Percentiles rank a stretch among this genome's conserved stretches.
phyloP scores from a whole-genome alignment of 2,888 invertebrate genomes.

The Scaptomyza parva region DNA sequence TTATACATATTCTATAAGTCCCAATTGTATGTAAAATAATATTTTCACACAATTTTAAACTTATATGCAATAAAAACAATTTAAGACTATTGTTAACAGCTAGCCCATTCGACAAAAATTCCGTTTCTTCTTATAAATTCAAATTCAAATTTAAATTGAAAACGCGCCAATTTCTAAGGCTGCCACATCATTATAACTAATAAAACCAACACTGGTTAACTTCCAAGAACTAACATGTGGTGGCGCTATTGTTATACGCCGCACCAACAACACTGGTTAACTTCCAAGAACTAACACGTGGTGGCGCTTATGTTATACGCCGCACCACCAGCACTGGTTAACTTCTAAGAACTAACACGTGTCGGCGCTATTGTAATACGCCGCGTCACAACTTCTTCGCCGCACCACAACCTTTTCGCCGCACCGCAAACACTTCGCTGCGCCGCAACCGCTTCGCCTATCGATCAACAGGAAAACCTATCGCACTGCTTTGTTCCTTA shows the following conservation, averaged over 20 bases:
- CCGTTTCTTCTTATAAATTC: too few species aligned
- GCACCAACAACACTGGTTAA: constrained; percentile 13
- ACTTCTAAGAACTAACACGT: neutral
- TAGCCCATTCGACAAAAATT: too few species aligned
- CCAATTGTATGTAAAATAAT: too few species aligned
- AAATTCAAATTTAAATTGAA: too few species aligned
- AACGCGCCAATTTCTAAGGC: too few species aligned
- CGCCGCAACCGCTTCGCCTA: neutral
- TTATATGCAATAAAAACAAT: too few species aligned
- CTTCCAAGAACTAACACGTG: neutral
- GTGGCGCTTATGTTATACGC: too few species aligned
- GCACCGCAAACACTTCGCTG: constrained; percentile 10
- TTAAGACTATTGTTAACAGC: too few species aligned
- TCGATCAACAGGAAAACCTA: neutral
- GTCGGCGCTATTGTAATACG: constrained; percentile 19
- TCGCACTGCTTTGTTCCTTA: neutral
- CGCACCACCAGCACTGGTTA: constrained; percentile 12
- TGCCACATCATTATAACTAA: constrained; percentile 1
- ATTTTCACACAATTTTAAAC: too few species aligned
- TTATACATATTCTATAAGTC: too few species aligned
- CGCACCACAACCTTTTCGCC: neutral
- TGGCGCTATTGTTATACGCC: too few species aligned
- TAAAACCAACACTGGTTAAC: constrained; percentile 22
- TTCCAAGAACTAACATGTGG: neutral
- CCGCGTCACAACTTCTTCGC: neutral